phyloP scores from a whole-genome alignment of 2,888 invertebrate genomes.

The Cantharis flavilabris region DNA sequence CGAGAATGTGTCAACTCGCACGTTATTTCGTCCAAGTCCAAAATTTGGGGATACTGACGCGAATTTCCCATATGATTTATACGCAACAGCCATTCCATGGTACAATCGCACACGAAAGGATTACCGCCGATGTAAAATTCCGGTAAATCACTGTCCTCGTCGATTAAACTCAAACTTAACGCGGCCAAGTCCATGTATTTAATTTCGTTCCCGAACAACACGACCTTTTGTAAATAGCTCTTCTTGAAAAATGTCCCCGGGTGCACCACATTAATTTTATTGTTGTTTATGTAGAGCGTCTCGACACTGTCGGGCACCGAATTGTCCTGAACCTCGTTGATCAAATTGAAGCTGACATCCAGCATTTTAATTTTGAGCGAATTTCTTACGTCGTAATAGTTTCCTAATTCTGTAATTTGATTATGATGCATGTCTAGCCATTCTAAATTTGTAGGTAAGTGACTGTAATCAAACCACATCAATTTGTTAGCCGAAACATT shows the following conservation, averaged over 20 bases:
- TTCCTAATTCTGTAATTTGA: constrained; percentile 74
- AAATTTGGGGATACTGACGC: constrained; percentile 76
- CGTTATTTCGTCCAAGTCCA: constrained; percentile 78
- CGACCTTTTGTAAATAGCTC: constrained; percentile 73
- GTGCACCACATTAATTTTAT: constrained; percentile 70
- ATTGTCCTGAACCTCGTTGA: constrained; percentile 69
- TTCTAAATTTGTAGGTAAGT: constrained; percentile 74
- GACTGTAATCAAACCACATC: constrained; percentile 79
- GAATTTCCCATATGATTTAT: constrained; percentile 76
- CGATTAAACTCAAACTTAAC: constrained; percentile 68
- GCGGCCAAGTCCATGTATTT: constrained; percentile 73
- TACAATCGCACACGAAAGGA: constrained; percentile 84
- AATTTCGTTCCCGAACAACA: constrained; percentile 75
- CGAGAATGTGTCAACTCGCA: constrained; percentile 74
- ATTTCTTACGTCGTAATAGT: constrained; percentile 70
- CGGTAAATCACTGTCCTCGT: constrained; percentile 71
- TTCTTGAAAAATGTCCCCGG: constrained; percentile 75
- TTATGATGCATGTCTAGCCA: constrained; percentile 84
- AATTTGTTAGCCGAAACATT: constrained; percentile 82
- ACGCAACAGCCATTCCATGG: constrained; percentile 84
- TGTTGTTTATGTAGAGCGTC: constrained; percentile 74
- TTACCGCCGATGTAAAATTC: constrained; percentile 82
- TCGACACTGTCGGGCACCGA: constrained; percentile 76
- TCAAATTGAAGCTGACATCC: constrained; percentile 75
- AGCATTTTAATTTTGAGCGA: constrained; percentile 73